Evolutionary conservation across 2,888 invertebrate species (phyloP).

Genomic region (Thymelicus lineola): DNA sequence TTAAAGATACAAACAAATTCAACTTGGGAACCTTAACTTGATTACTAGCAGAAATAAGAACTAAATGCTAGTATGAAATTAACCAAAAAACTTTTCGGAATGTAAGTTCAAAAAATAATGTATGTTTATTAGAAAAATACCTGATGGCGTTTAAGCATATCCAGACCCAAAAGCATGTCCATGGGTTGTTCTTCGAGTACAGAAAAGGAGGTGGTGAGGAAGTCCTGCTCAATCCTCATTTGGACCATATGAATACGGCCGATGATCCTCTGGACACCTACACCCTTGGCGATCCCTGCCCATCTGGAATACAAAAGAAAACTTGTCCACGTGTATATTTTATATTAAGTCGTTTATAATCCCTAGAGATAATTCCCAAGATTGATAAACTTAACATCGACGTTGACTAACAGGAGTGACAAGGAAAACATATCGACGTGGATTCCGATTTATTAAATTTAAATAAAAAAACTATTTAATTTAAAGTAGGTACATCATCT

Average conservation of each 20-base stretch:
- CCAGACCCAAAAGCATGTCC: conserved; percentile 99
- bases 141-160: conserved; percentile 99
- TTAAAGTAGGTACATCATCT: too few relatives aligned
- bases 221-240: conserved; percentile 97
- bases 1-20: too few relatives aligned
- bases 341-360: not conserved
- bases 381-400: too few relatives aligned
- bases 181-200: conserved; percentile 98
- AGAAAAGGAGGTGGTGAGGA: conserved; percentile 97
- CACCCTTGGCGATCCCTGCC: conserved; percentile 98
- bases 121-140: conserved; percentile 64
- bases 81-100: too few relatives aligned
- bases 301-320: conserved; percentile 84
- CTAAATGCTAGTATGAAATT: not conserved
- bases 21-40: too few relatives aligned
- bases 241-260: conserved; percentile 99
- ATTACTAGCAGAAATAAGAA: too few relatives aligned
- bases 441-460: too few relatives aligned
- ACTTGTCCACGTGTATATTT: not conserved
- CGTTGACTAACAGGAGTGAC: too few relatives aligned
- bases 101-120: too few relatives aligned
- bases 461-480: too few relatives aligned
- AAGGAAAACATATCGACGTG: too few relatives aligned
- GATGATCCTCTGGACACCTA: conserved; percentile 97
- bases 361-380: too few relatives aligned